phyloP scores from a whole-genome alignment of 2,888 invertebrate species.

The Emmelina monodactyla region DNA sequence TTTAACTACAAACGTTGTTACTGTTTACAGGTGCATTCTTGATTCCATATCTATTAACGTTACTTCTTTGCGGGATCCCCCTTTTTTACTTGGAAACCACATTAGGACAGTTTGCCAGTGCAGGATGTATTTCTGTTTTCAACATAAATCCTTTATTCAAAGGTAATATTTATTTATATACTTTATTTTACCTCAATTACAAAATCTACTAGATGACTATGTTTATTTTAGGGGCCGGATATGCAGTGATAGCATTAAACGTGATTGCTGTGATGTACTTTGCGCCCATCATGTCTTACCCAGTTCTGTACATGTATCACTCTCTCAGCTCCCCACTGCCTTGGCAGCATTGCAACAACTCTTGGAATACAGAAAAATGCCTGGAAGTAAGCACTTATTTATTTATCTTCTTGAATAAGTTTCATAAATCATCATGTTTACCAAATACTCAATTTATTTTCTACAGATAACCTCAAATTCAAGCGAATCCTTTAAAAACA shows the following conservation, averaged over 20 bases:
- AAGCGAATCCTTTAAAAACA: conserved; percentile 29
- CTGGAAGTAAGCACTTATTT: conserved; percentile 51
- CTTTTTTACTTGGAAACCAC: conserved; percentile 88
- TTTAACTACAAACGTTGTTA: too few species aligned
- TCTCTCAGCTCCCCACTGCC: conserved; percentile 73
- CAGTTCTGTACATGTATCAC: conserved; percentile 79
- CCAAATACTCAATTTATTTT: neutral
- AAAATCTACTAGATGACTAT: neutral
- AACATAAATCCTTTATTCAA: conserved; percentile 84
- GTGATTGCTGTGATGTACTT: conserved; percentile 84
- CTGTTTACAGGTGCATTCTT: conserved; percentile 84
- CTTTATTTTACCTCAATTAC: neutral
- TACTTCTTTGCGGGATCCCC: conserved; percentile 84
- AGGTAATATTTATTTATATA: conserved; percentile 61
- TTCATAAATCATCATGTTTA: neutral
- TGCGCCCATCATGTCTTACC: conserved; percentile 86
- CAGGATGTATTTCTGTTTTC: conserved; percentile 83
- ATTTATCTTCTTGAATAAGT: conserved; percentile 10
- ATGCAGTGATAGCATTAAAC: conserved; percentile 82
- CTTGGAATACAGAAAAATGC: conserved; percentile 85
- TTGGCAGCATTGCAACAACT: conserved; percentile 79
- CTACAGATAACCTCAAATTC: conserved; percentile 44
- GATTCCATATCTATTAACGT: conserved; percentile 83
- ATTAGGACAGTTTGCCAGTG: conserved; percentile 84
- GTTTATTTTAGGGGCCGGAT: conserved; percentile 76